A percentile compares a stretch with the other conserved stretches of the same genome.
These are phyloP conservation scores for Leucophenga maculata DNA, from an alignment of 2,888 invertebrate species.

Conservation along the genomic window DNA sequence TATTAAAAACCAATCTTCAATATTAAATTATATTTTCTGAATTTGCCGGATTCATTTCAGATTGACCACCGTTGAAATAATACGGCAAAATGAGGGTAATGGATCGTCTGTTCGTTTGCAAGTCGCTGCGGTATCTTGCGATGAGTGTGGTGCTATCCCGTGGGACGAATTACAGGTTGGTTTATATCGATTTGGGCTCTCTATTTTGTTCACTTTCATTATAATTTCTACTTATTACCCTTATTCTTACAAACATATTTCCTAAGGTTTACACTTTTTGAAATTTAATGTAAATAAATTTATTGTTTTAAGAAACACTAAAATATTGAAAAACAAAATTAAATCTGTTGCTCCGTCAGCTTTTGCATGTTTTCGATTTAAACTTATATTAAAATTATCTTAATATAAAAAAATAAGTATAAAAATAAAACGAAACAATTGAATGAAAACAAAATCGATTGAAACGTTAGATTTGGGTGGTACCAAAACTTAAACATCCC, in stretches of 20 bases:
- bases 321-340: constrained; percentile 41
- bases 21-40: neutral
- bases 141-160: constrained; percentile 90
- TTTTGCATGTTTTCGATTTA: neutral
- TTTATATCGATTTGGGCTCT: constrained; percentile 26
- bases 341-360: neutral
- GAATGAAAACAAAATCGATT: neutral
- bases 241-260: constrained; percentile 13
- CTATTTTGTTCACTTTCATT: constrained; percentile 25
- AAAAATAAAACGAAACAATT: neutral
- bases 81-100: constrained; percentile 81
- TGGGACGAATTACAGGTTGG: constrained; percentile 95
- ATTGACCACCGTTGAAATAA: constrained; percentile 81
- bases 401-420: neutral
- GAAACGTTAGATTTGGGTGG: no score
- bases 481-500: no score
- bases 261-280: neutral
- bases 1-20: constrained; percentile 30
- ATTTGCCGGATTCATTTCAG: constrained; percentile 74
- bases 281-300: constrained; percentile 21
- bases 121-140: constrained; percentile 81
- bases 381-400: neutral
- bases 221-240: constrained; percentile 23
- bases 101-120: constrained; percentile 80
- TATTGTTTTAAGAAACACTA: constrained; percentile 34